A percentile compares a stretch with the other conserved stretches of the same genome.
phyloP scores from a whole-genome alignment of 2,113 vertebrate species.

The Eulemur rufifrons region DNA sequence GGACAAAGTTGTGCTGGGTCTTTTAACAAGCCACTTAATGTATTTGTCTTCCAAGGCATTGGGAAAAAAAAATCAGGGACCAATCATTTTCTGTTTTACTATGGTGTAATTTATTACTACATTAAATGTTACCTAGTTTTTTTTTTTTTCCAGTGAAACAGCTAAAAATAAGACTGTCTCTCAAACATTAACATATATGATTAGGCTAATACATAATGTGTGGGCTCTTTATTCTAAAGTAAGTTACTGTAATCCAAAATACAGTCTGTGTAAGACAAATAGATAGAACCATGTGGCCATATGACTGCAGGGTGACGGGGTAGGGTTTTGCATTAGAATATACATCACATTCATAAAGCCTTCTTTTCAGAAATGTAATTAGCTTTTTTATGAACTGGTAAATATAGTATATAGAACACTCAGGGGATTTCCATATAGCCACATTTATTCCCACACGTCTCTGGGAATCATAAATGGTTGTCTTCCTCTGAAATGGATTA shows the following conservation, averaged over 20 bases:
- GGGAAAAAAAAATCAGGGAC: conserved; percentile 5
- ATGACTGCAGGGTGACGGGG: conserved; percentile 58
- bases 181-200: conserved; percentile 58
- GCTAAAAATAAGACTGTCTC: conserved; percentile 67
- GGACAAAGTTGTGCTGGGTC: background rate
- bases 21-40: conserved; percentile 30
- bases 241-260: conserved; percentile 61
- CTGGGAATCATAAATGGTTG: conserved; percentile 97
- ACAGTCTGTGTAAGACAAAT: conserved; percentile 31
- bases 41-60: conserved; percentile 62
- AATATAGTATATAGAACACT: conserved; percentile 94
- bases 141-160: conserved; percentile 52
- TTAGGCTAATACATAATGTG: conserved; percentile 60
- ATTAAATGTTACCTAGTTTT: conserved; percentile 59
- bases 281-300: background rate
- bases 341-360: conserved; percentile 69
- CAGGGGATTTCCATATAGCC: conserved; percentile 91
- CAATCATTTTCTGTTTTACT: conserved; percentile 61
- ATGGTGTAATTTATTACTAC: conserved; percentile 63
- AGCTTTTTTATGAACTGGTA: conserved; percentile 93
- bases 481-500: conserved; percentile 97
- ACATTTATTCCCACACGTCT: conserved; percentile 94
- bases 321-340: conserved; percentile 72
- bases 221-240: conserved; percentile 70
- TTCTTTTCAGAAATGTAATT: conserved; percentile 91